phyloP scores from a whole-genome alignment of 2,888 invertebrate species.

The Thymelicus sylvestris region DNA sequence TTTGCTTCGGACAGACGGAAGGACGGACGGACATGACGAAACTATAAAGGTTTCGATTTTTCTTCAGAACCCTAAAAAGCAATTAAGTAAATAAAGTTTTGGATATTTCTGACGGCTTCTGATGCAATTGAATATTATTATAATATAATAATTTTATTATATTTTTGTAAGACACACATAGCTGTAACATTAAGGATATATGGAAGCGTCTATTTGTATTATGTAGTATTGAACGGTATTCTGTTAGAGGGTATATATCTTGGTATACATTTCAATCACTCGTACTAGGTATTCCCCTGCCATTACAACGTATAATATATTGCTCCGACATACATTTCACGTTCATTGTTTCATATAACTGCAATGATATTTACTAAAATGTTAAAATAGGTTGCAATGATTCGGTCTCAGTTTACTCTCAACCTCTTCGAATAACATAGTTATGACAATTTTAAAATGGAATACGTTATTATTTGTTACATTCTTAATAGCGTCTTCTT shows the following conservation, averaged over 20 bases:
- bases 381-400: conserved; percentile 1
- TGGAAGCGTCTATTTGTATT: background rate
- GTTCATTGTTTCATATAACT: conserved; percentile 19
- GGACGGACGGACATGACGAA: background rate
- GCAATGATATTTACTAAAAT: conserved; percentile 24
- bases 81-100: background rate
- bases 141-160: background rate
- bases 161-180: conserved; percentile 15
- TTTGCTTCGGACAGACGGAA: no score
- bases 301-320: conserved; percentile 5
- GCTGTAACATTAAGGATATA: conserved; percentile 3
- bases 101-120: background rate
- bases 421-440: background rate
- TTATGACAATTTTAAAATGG: no score
- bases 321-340: conserved; percentile 9
- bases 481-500: no score
- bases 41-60: no score
- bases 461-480: no score
- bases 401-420: background rate
- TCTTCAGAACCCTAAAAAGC: background rate
- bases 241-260: background rate
- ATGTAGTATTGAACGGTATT: background rate
- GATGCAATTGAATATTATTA: background rate
- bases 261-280: conserved; percentile 24
- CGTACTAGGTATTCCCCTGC: background rate